Evolutionary conservation across 2,113 vertebrate genomes (phyloP).

Genomic region (Melierax canorus): DNA sequence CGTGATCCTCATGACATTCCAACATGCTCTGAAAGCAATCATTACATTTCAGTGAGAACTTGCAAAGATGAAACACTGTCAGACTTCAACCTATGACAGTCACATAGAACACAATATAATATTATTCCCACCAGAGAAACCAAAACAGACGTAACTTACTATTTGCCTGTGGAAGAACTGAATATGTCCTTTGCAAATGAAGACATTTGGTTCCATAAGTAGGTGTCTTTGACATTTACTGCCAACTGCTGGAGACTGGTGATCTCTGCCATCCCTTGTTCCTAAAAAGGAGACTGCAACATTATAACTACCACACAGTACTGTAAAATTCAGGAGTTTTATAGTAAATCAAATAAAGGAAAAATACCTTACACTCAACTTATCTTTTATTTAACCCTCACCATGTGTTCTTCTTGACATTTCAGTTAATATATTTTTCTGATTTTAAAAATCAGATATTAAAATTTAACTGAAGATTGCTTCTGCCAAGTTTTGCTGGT

Average conservation of each 20-base stretch:
- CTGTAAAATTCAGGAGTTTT: background rate
- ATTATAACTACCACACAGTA: background rate
- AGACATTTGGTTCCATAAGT: background rate
- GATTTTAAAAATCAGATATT: background rate
- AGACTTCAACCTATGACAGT: background rate
- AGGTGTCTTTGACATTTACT: background rate
- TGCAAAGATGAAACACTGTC: background rate
- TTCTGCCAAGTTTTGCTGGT: background rate
- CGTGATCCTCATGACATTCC: background rate
- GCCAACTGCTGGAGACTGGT: background rate
- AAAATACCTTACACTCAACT: background rate
- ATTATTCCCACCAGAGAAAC: background rate
- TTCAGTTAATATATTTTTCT: background rate
- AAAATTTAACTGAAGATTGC: background rate
- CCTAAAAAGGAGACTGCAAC: background rate
- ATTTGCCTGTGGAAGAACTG: background rate
- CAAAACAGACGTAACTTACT: background rate
- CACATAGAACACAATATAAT: background rate
- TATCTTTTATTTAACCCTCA: background rate
- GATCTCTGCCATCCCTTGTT: background rate
- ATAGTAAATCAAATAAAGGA: background rate
- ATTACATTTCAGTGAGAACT: background rate
- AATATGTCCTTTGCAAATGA: background rate
- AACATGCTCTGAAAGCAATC: background rate
- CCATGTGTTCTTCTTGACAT: background rate